A percentile compares a stretch with the other conserved stretches of the same genome.
Conservation (phyloP, 1,140 invertebrate genomes). For the Tenebrio molitor region DNA sequence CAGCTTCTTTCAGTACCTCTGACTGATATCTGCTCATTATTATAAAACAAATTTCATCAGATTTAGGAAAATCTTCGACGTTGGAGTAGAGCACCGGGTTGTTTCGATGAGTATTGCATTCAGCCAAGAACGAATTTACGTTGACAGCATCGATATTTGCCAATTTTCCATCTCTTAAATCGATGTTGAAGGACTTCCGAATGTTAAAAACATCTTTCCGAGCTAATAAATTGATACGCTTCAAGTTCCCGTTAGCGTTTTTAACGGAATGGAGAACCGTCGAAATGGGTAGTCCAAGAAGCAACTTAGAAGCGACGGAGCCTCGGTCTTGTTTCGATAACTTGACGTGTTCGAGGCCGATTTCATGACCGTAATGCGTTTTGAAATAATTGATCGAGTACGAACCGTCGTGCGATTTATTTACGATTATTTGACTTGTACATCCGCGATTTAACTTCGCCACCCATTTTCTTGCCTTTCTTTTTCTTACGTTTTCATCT, state of each 20-base stretch:
- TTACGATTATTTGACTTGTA: conserved; percentile 37
- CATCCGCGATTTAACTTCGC: conserved; percentile 28
- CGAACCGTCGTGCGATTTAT: conserved; percentile 18
- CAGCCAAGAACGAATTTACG: conserved; percentile 2
- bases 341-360: conserved; percentile 26
- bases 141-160: neutral
- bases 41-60: neutral
- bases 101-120: neutral
- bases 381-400: conserved; percentile 21
- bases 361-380: conserved; percentile 35
- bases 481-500: conserved; percentile 21
- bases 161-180: conserved; percentile 26
- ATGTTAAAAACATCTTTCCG: conserved; percentile 25
- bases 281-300: conserved; percentile 4
- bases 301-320: conserved; percentile 6
- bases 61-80: neutral
- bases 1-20: conserved; percentile 2
- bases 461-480: conserved; percentile 4
- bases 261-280: conserved; percentile 30
- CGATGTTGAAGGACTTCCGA: conserved; percentile 29
- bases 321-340: conserved; percentile 34
- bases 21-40: conserved; percentile 30
- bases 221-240: conserved; percentile 14
- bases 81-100: conserved; percentile 23
- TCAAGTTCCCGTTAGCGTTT: conserved; percentile 1